Percentiles rank a stretch among this genome's conserved stretches.
These are phyloP conservation scores for Conistra vaccinii DNA, from an alignment of 2,888 invertebrate species.

Conservation along the genomic window DNA sequence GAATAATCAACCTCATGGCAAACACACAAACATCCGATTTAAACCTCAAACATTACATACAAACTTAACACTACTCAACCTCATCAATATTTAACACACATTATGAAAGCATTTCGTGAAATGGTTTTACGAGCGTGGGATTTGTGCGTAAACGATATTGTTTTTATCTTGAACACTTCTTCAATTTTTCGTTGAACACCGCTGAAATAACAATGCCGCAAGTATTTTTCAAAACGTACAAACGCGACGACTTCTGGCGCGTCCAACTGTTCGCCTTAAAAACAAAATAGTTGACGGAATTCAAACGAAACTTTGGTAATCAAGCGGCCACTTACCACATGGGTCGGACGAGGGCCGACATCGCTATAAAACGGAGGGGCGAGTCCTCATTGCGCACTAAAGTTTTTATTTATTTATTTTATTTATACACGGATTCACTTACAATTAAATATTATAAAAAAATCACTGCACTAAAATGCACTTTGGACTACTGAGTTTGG, in stretches of 20 bases:
- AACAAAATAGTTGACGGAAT: conserved; percentile 75
- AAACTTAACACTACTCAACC: conserved; percentile 65
- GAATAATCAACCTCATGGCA: conserved; percentile 73
- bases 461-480: conserved; percentile 82
- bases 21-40: conserved; percentile 69
- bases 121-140: conserved; percentile 91
- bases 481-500: conserved; percentile 68
- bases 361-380: conserved; percentile 87
- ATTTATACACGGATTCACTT: conserved; percentile 79
- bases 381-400: conserved; percentile 87
- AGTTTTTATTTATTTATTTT: conserved; percentile 73
- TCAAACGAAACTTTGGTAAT: conserved; percentile 63
- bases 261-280: conserved; percentile 73
- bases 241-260: conserved; percentile 66
- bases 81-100: conserved; percentile 70
- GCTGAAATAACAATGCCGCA: conserved; percentile 86
- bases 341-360: conserved; percentile 90
- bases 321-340: conserved; percentile 87
- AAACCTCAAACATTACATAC: conserved; percentile 64
- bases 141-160: conserved; percentile 87
- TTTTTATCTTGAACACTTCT: conserved; percentile 81
- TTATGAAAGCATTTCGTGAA: conserved; percentile 90
- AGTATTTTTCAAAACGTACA: conserved; percentile 67
- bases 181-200: conserved; percentile 80
- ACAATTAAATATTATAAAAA: conserved; percentile 62